A percentile compares a stretch with the other conserved stretches of the same genome.
These are phyloP conservation scores for Callaeas wilsoni DNA, from an alignment of 2,113 vertebrate genomes.

Conservation along the genomic window DNA sequence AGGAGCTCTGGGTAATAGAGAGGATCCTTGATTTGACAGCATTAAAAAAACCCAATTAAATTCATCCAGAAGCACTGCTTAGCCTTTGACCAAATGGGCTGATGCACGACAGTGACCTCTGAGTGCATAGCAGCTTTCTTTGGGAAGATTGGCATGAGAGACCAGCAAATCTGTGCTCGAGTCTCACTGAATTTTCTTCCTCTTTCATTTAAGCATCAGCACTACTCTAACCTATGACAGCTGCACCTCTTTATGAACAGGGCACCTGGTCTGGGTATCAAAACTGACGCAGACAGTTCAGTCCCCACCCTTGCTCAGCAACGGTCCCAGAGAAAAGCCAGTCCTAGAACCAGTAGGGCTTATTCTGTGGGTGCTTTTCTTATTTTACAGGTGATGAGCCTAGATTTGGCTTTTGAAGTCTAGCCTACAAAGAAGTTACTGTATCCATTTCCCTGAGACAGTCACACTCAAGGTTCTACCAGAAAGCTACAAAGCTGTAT, in stretches of 20 bases:
- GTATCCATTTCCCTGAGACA: background rate
- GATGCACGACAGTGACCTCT: background rate
- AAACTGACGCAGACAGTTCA: background rate
- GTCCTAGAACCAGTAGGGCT: background rate
- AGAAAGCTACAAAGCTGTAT: background rate
- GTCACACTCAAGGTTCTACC: background rate
- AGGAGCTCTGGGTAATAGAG: background rate
- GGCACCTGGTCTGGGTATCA: background rate
- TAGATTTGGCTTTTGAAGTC: background rate
- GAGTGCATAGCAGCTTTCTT: background rate
- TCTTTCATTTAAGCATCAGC: background rate
- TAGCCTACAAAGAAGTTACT: background rate
- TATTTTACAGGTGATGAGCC: background rate
- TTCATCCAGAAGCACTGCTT: background rate
- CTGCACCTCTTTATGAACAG: rapidly evolving
- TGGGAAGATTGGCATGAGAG: background rate
- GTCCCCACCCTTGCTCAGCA: background rate
- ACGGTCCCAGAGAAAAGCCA: background rate
- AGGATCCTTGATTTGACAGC: background rate
- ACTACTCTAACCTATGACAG: background rate
- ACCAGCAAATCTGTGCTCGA: background rate
- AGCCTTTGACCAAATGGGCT: background rate
- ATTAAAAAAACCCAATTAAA: background rate
- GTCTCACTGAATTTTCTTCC: background rate
- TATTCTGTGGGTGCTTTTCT: background rate